These are phyloP conservation scores for Pristionchus mayeri DNA, from an alignment of 2,888 invertebrate genomes.

Conservation along the genomic window DNA sequence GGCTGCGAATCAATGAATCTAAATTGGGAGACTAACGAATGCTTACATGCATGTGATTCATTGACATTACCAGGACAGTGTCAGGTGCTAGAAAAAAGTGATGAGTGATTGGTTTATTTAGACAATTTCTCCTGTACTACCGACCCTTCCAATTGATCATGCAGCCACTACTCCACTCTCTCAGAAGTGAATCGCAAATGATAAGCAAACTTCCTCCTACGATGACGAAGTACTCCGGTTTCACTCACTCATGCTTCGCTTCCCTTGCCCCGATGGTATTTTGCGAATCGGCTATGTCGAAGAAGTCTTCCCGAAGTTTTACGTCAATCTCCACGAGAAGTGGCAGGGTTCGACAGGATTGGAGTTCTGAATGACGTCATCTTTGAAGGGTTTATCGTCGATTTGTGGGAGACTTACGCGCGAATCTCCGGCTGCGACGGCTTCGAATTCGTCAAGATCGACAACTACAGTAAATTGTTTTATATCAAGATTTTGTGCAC, in stretches of 20 bases:
- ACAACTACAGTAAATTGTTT: neutral
- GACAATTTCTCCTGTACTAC: no score
- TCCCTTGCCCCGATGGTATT: neutral
- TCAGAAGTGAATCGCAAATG: no score
- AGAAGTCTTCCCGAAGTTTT: neutral
- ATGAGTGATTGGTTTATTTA: no score
- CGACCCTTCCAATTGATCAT: no score
- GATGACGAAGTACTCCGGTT: no score
- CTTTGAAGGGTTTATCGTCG: neutral
- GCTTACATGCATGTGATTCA: no score
- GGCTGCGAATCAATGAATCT: no score
- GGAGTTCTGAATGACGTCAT: neutral
- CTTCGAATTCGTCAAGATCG: neutral
- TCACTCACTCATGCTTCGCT: slow-evolving; percentile 1
- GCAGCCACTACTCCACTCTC: no score
- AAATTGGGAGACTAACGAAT: no score
- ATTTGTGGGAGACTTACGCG: neutral
- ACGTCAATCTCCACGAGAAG: neutral
- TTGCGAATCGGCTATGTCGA: neutral
- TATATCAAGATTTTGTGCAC: neutral
- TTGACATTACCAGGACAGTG: no score
- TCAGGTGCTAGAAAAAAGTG: no score
- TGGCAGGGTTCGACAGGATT: neutral
- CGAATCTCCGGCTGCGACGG: neutral
- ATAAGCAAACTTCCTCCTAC: no score